Evolutionary conservation across 2,888 invertebrate species (phyloP), one percentile per base, ranked within the genome.

Genomic region (Chalcosyrphus nemorum): DNA sequence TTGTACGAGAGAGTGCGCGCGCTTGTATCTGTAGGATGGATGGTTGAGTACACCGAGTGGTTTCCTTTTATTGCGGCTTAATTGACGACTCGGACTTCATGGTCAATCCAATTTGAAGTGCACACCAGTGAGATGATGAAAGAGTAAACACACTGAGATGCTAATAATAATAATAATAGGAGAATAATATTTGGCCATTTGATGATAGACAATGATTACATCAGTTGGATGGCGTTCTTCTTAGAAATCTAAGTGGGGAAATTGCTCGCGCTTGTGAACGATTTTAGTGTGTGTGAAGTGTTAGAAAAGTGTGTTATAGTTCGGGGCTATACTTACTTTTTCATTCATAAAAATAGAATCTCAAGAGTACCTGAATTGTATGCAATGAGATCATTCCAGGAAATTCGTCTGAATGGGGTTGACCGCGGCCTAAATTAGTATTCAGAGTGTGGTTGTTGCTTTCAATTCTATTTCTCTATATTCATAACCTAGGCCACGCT

Each of bases 21-120:
- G 43, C n/a, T 9, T 59, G 43, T 27, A 13, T 52, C 27, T 24
- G 13, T 13, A 27, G 2, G 15, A 59, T 52, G 50, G 50, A 27
- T 57, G 45, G 27, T 27, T 41, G 57, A 29, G 50, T 35, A 47
- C 59, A 32, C 68, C 35, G 32, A 63, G 50, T 70, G 59, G 45
- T 71, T 76, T 75, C 57, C 43, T 57, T 76, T 71, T 66, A 68
- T 77, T 66, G 77, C 45, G 66, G 15, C 72, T 77, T 72, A 77
- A 82, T 77, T 82, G 77, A 77, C 54, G 66, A 45, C 71, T 68
- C 27, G 66, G 57, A 35, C 76, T 72, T 77, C 77, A 82, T 77
- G 72, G 77, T 82, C 82, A 77, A 72, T 82, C 59, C 71, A 82
- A 72, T 82, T 82, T 72, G 32, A 61, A 72, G 72, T 57, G 70